These are phyloP conservation scores for Ophioderma brevispina DNA, from an alignment of 35 echinoderm and acorn worm species.

Conservation along the genomic window DNA sequence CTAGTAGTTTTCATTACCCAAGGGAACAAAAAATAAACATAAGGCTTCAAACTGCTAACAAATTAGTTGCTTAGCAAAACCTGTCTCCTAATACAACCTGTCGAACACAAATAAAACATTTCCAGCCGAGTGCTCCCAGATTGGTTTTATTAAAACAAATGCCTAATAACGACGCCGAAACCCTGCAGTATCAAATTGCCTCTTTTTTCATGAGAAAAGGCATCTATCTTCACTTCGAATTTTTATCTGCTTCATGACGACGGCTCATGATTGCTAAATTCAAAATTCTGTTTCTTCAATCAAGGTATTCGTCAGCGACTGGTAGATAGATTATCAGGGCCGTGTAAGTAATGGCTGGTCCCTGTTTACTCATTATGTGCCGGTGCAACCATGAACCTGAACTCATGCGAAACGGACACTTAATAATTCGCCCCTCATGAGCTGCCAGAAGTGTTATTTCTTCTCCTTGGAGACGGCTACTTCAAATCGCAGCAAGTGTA, in stretches of 20 bases:
- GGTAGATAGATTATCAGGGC: neutral
- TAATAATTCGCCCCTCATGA: constrained; percentile 9
- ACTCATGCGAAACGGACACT: constrained; percentile 3
- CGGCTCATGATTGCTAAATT: neutral
- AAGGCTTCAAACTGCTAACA: too few species aligned
- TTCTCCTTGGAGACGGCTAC: neutral
- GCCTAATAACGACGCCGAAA: too few species aligned
- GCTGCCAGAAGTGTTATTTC: neutral
- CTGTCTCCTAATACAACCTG: too few species aligned
- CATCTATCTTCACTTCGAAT: neutral
- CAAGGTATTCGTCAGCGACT: neutral
- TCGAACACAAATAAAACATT: too few species aligned
- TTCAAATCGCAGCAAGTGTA: neutral
- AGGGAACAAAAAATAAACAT: too few species aligned
- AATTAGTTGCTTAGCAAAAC: too few species aligned
- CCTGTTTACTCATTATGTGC: neutral
- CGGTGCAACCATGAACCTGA: neutral
- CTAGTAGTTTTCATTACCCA: too few species aligned
- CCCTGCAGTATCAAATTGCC: too few species aligned
- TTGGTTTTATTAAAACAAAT: too few species aligned
- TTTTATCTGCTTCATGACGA: neutral
- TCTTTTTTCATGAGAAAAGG: neutral
- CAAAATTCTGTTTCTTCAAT: neutral
- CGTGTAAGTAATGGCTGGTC: neutral
- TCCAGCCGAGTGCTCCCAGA: too few species aligned